Conservation (phyloP, 53 echinoderm and acorn worm species). For the Apostichopus leukothele region DNA sequence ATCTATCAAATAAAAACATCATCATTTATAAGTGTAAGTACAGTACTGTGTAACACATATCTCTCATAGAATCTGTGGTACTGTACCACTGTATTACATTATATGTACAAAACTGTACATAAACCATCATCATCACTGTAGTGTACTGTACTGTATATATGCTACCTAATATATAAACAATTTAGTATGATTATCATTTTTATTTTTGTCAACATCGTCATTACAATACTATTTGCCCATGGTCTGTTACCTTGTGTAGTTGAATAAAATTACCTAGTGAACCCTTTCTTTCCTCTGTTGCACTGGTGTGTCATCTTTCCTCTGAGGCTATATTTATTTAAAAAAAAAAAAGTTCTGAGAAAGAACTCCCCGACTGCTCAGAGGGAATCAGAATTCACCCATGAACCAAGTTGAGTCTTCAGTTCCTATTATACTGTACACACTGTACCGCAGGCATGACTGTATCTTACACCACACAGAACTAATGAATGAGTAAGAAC, state of each 20-base stretch:
- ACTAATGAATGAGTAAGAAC: background rate
- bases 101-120: no score
- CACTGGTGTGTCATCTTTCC: background rate
- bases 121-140: no score
- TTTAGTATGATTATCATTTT: background rate
- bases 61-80: no score
- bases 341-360: background rate
- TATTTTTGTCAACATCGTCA: background rate
- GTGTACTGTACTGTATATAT: no score
- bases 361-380: background rate
- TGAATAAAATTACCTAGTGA: background rate
- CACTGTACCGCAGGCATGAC: background rate
- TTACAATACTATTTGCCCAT: background rate
- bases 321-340: background rate
- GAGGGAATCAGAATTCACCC: background rate
- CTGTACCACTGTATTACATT: no score
- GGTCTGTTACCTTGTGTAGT: background rate
- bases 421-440: background rate
- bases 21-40: no score
- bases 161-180: background rate
- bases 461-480: background rate
- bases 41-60: no score
- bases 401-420: background rate
- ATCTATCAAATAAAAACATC: no score
- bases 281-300: background rate